These are phyloP conservation scores for Horisme vitalbata DNA, from an alignment of 2,888 invertebrate genomes.

Conservation along the genomic window DNA sequence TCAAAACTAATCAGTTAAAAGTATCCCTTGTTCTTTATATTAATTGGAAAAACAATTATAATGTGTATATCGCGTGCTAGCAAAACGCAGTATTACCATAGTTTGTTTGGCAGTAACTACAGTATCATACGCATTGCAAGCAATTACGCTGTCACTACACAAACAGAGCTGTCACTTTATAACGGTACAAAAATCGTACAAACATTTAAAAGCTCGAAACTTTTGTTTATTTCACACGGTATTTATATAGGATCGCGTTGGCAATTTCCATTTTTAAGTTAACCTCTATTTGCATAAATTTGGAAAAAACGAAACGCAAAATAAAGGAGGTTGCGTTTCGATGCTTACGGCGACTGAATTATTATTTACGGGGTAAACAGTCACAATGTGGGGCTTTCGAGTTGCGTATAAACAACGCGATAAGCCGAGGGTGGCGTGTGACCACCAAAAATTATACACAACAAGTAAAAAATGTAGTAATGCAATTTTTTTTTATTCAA, in stretches of 20 bases:
- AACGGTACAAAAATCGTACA: slow-evolving; percentile 21
- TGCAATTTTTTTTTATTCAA: slow-evolving; percentile 4
- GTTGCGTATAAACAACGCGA: slow-evolving; percentile 54
- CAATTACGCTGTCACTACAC: slow-evolving; percentile 31
- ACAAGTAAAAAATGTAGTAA: slow-evolving; percentile 10
- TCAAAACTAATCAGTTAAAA: no score
- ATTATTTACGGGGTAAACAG: slow-evolving; percentile 64
- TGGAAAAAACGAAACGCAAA: slow-evolving; percentile 18
- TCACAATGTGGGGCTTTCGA: slow-evolving; percentile 53
- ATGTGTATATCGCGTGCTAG: slow-evolving; percentile 13
- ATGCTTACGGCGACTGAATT: slow-evolving; percentile 46
- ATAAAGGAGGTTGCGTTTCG: slow-evolving; percentile 27
- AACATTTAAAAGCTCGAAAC: slow-evolving; percentile 25
- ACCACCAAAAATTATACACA: slow-evolving; percentile 35
- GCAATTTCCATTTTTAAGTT: slow-evolving; percentile 53
- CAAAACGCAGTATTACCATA: slow-evolving; percentile 7
- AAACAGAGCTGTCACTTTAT: slow-evolving; percentile 29
- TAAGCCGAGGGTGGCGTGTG: slow-evolving; percentile 51
- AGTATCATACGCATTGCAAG: slow-evolving; percentile 18
- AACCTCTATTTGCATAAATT: slow-evolving; percentile 38
- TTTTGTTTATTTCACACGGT: slow-evolving; percentile 50
- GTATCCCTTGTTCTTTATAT: neutral
- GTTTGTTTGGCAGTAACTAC: neutral
- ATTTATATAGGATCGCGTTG: slow-evolving; percentile 48
- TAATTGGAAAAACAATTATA: neutral